These are phyloP conservation scores for Chrysolophus pictus DNA, from an alignment of 2,797 vertebrate species.

Conservation along the genomic window DNA sequence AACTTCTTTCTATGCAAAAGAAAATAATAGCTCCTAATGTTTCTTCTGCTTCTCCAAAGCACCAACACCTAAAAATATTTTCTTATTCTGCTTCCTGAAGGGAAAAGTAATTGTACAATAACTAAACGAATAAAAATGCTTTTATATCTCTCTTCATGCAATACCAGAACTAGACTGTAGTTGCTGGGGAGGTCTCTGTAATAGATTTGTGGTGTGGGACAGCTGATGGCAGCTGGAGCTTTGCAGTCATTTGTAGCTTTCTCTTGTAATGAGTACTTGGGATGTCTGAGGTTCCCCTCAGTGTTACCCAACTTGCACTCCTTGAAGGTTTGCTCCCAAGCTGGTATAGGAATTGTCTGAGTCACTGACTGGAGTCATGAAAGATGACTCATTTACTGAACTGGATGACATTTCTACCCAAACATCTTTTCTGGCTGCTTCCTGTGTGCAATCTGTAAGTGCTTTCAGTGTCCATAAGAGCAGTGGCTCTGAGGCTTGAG, in stretches of 20 bases:
- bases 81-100: neutral
- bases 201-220: neutral
- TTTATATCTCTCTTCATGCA: neutral
- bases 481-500: neutral
- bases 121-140: neutral
- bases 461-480: neutral
- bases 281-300: constrained; percentile 7
- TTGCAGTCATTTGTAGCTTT: neutral
- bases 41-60: neutral
- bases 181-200: neutral
- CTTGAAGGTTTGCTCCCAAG: constrained; percentile 12
- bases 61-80: neutral
- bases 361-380: constrained; percentile 49
- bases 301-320: neutral
- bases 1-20: neutral
- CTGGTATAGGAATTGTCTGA: constrained; percentile 58
- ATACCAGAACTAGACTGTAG: neutral
- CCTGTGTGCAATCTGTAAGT: constrained; percentile 32
- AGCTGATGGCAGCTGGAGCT: neutral
- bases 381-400: constrained; percentile 58
- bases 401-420: constrained; percentile 44
- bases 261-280: neutral
- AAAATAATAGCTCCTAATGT: neutral
- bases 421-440: constrained; percentile 45
- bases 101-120: neutral